A percentile compares a stretch with the other conserved stretches of the same genome.
Conservation (phyloP, 2,797 vertebrate species). For the Coracias cyanogaster region DNA sequence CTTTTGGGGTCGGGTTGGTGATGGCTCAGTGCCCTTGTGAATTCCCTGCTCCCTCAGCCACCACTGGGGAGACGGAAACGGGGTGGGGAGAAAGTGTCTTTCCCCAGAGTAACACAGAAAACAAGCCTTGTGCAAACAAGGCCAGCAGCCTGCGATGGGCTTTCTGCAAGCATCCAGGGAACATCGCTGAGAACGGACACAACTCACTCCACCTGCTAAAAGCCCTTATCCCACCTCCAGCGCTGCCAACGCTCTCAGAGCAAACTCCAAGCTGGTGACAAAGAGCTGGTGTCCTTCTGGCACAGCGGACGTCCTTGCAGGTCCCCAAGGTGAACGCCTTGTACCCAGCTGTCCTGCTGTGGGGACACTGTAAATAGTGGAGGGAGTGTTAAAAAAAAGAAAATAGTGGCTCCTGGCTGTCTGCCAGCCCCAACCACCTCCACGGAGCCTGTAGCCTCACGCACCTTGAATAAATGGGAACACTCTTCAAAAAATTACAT, state of each 20-base stretch:
- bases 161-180: background rate
- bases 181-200: background rate
- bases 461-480: background rate
- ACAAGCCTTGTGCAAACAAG: background rate
- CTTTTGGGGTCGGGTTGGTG: background rate
- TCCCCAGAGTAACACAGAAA: background rate
- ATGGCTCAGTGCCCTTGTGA: constrained; percentile 12
- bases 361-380: constrained; percentile 39
- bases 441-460: fast-evolving
- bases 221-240: background rate
- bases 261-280: background rate
- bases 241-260: fast-evolving
- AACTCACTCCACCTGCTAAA: fast-evolving
- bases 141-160: background rate
- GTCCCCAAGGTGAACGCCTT: background rate
- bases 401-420: background rate
- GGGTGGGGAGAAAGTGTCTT: background rate
- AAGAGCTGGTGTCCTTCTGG: background rate
- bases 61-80: background rate
- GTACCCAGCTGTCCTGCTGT: background rate
- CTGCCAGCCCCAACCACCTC: background rate
- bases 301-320: background rate
- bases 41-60: background rate
- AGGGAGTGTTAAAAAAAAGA: background rate
- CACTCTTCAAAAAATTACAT: background rate